These are phyloP conservation scores for Paelopatides confundens DNA, from an alignment of 53 echinoderm and acorn worm species.

Conservation along the genomic window DNA sequence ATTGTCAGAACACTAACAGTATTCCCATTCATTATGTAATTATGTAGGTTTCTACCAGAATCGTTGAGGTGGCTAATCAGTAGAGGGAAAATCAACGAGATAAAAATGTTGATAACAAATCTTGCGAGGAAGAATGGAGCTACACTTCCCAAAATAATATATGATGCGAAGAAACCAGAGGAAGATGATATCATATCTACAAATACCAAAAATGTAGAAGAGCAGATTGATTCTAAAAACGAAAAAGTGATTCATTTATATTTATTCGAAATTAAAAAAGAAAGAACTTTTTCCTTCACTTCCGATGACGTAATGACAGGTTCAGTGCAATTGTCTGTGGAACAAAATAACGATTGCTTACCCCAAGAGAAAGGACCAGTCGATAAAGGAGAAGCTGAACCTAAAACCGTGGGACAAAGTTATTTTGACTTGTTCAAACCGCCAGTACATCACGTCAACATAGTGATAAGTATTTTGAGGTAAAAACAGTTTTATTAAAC, in stretches of 20 bases:
- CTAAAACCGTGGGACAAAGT: too few relatives aligned
- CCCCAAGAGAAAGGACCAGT: too few relatives aligned
- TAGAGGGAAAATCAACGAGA: constrained; percentile 63
- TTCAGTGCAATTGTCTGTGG: not conserved
- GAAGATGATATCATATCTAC: not conserved
- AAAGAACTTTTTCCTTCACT: not conserved
- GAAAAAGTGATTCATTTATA: not conserved
- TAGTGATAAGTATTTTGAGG: not conserved
- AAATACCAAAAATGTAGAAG: not conserved
- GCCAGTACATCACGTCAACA: constrained; percentile 20
- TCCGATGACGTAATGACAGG: not conserved
- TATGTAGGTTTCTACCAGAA: constrained; percentile 76
- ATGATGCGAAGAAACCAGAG: not conserved
- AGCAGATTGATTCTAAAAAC: not conserved
- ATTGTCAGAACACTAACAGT: too few relatives aligned
- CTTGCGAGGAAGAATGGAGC: constrained; percentile 73
- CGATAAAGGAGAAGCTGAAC: too few relatives aligned
- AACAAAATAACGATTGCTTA: too few relatives aligned
- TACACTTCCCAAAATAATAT: not conserved
- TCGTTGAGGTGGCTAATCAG: constrained; percentile 82
- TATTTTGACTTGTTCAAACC: constrained; percentile 27
- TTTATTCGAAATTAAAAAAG: not conserved
- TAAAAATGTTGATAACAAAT: constrained; percentile 62
- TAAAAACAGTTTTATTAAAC: not conserved
- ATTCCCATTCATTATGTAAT: not conserved